These are phyloP conservation scores for Apodemus speciosus DNA, from an alignment of 2,113 vertebrate species.

Conservation along the genomic window DNA sequence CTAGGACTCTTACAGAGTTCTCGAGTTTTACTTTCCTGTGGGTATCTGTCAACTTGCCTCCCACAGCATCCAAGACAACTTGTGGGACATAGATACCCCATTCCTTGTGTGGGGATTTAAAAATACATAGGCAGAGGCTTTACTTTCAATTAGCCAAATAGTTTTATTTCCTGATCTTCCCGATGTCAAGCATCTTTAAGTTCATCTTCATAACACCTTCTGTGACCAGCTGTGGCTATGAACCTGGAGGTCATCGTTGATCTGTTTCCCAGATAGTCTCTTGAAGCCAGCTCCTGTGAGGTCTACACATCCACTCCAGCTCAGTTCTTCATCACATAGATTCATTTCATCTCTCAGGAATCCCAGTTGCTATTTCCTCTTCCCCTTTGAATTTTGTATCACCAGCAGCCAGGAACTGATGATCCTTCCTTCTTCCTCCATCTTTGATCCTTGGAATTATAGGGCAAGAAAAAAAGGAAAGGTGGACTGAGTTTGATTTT, in stretches of 20 bases:
- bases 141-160: constrained; percentile 95
- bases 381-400: background rate
- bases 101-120: constrained; percentile 96
- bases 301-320: background rate
- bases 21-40: constrained; percentile 94
- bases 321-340: background rate
- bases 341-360: background rate
- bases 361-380: background rate
- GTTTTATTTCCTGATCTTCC: constrained; percentile 83
- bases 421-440: background rate
- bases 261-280: background rate
- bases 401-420: background rate
- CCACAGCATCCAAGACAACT: constrained; percentile 94
- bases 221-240: background rate
- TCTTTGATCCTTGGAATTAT: background rate
- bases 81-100: constrained; percentile 97
- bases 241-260: background rate
- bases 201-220: background rate
- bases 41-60: constrained; percentile 95
- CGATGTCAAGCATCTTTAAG: background rate
- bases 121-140: constrained; percentile 97
- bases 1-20: constrained; percentile 95
- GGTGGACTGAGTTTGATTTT: background rate
- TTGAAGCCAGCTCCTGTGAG: background rate
- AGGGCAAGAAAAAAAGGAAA: background rate